Evolutionary conservation across 2,113 vertebrate species (phyloP).

Genomic region (Uria aalge): DNA sequence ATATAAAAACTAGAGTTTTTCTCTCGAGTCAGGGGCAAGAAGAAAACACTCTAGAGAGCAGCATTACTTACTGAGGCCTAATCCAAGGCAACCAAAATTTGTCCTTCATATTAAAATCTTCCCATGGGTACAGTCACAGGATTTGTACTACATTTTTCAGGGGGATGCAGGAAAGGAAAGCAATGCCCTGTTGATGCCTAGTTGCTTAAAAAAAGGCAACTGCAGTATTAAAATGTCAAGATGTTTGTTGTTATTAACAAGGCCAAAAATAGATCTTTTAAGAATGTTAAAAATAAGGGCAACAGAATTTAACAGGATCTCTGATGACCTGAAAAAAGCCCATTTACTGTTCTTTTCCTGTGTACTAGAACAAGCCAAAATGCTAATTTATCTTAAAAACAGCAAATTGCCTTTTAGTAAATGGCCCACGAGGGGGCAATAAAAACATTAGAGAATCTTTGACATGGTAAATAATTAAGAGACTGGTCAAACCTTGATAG

Average conservation of each 20-base stretch:
- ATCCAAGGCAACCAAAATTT: not conserved
- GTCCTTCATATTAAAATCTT: not conserved
- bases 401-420: conserved; percentile 71
- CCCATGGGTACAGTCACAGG: not conserved
- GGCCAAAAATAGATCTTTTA: conserved; percentile 34
- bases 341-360: conserved; percentile 8
- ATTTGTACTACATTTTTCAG: not conserved
- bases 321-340: conserved; percentile 7
- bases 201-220: not conserved
- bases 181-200: not conserved
- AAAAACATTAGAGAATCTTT: conserved; percentile 69
- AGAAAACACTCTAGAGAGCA: not conserved
- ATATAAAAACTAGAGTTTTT: not conserved
- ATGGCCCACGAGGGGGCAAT: conserved; percentile 63
- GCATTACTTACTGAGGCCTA: not conserved
- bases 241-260: conserved; percentile 29
- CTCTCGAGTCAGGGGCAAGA: not conserved
- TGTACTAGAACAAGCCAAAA: conserved; percentile 41
- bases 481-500: conserved; percentile 57
- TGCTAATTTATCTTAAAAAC: conserved; percentile 70
- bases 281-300: conserved; percentile 51
- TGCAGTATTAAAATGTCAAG: conserved; percentile 15
- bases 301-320: conserved; percentile 37
- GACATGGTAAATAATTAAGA: conserved; percentile 72
- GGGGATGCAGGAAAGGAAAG: not conserved